Percentiles rank a stretch among this genome's conserved stretches.
These are phyloP conservation scores for Pygathrix nemaeus DNA, from an alignment of 2,113 vertebrate genomes.

Conservation along the genomic window DNA sequence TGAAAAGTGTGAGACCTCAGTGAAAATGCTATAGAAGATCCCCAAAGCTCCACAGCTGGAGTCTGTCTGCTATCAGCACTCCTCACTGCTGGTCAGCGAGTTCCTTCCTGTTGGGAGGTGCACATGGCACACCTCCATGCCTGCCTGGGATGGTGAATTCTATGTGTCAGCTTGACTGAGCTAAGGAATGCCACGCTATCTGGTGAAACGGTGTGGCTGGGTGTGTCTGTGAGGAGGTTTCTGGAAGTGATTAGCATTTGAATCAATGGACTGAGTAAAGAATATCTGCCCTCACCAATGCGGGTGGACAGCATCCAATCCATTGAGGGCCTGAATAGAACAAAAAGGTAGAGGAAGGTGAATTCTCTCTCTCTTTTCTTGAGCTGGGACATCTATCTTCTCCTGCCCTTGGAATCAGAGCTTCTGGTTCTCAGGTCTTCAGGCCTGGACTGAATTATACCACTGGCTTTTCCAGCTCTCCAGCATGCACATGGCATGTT, in stretches of 20 bases:
- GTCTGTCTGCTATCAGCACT: background rate
- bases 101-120: background rate
- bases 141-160: background rate
- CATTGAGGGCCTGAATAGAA: background rate
- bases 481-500: background rate
- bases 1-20: background rate
- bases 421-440: background rate
- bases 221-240: background rate
- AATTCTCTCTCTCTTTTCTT: background rate
- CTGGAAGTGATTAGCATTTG: background rate
- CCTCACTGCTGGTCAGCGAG: rapidly evolving
- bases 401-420: background rate
- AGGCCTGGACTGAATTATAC: background rate
- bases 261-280: background rate
- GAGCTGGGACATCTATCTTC: background rate
- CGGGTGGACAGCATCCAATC: too few species aligned
- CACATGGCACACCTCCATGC: background rate
- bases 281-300: background rate
- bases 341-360: background rate
- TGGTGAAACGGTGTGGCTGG: background rate
- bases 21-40: background rate
- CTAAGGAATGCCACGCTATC: background rate
- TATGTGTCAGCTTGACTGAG: background rate
- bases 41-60: background rate
- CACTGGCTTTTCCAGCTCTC: background rate